A percentile compares a stretch with the other conserved stretches of the same genome.
phyloP scores from a whole-genome alignment of 2,797 vertebrate genomes.

The Hafferia zeledoni region DNA sequence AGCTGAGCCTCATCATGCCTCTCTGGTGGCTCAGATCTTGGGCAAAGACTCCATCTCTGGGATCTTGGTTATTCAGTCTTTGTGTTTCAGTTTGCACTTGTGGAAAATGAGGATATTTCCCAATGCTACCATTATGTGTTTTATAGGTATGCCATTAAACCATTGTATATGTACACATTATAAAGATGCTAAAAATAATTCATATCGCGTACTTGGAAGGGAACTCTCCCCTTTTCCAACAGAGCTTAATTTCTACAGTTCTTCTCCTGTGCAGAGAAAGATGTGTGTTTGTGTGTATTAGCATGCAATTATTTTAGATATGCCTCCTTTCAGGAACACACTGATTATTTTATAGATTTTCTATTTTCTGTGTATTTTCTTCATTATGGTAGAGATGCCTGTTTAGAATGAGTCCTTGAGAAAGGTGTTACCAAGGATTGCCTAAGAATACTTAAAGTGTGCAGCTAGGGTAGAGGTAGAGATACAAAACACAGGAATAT shows the following conservation, averaged over 20 bases:
- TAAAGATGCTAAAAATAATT: background rate
- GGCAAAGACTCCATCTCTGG: background rate
- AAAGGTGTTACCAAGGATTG: background rate
- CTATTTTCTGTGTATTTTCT: background rate
- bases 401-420: background rate
- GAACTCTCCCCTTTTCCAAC: background rate
- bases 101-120: background rate
- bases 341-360: background rate
- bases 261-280: background rate
- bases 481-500: background rate
- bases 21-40: background rate
- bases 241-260: background rate
- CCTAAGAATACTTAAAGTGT: background rate
- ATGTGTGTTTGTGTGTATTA: background rate
- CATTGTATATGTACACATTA: background rate
- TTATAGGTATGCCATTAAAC: background rate
- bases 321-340: background rate
- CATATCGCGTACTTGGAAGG: fast-evolving
- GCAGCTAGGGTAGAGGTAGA: background rate
- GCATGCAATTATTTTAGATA: background rate
- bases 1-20: background rate
- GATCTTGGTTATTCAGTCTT: background rate
- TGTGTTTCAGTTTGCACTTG: background rate
- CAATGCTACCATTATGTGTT: background rate
- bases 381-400: background rate